Evolutionary conservation across 2,888 invertebrate genomes (phyloP).

Genomic region (Drosophila austrosaltans): DNA sequence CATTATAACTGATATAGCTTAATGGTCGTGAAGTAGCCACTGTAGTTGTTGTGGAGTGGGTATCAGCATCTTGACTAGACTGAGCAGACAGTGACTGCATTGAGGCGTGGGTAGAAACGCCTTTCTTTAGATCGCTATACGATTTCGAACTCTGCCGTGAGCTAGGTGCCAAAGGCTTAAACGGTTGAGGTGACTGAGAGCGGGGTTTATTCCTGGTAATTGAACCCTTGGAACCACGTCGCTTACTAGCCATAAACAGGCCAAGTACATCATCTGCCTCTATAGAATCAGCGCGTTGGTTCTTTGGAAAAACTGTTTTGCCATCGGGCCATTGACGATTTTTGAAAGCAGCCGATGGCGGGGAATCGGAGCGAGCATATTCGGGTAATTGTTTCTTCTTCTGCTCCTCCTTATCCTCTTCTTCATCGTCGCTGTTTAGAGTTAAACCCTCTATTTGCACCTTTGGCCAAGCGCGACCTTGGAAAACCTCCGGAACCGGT

Average conservation of each 20-base stretch:
- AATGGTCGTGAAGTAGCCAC: conserved; percentile 54
- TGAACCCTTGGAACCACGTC: conserved; percentile 21
- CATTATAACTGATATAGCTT: conserved; percentile 42
- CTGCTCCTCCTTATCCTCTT: conserved; percentile 29
- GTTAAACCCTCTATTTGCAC: conserved; percentile 44
- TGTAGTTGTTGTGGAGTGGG: conserved; percentile 52
- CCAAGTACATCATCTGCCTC: conserved; percentile 53
- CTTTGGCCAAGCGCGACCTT: conserved; percentile 78
- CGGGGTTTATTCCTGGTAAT: conserved; percentile 58
- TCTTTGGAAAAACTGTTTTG: conserved; percentile 65
- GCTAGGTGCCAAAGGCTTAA: conserved; percentile 55
- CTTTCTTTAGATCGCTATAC: conserved; percentile 67
- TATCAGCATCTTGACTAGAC: conserved; percentile 68
- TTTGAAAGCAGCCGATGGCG: conserved; percentile 63
- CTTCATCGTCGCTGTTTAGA: conserved; percentile 47
- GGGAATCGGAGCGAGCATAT: conserved; percentile 68
- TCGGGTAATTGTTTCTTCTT: conserved; percentile 54
- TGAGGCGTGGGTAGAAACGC: conserved; percentile 57
- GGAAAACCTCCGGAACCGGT: conserved; percentile 69
- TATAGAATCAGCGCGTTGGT: conserved; percentile 29
- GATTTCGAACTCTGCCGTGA: conserved; percentile 68
- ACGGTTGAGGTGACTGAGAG: conserved; percentile 68
- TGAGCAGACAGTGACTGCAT: conserved; percentile 56
- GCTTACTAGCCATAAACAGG: conserved; percentile 27
- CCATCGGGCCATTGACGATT: conserved; percentile 81